A percentile compares a stretch with the other conserved stretches of the same genome.
Evolutionary conservation across 1,140 invertebrate genomes (phyloP).

Genomic region (Ooceraea biroi): DNA sequence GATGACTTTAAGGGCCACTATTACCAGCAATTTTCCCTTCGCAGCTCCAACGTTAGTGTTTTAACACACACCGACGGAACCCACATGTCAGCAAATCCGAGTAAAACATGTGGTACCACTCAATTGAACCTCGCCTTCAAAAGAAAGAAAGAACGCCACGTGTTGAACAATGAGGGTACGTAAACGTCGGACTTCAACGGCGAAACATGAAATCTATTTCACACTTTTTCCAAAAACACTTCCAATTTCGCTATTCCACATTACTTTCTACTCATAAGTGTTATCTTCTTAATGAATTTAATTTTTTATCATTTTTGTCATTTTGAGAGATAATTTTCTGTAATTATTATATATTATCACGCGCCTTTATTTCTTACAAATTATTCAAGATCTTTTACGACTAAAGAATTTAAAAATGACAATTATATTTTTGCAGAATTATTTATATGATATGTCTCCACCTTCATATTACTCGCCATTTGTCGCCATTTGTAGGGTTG

Average conservation of each 20-base stretch:
- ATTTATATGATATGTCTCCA: not conserved
- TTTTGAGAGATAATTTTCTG: not conserved
- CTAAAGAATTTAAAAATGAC: not conserved
- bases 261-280: not conserved
- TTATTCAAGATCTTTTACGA: not conserved
- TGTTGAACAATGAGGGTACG: constrained; percentile 62
- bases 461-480: too few relatives aligned
- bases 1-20: constrained; percentile 65
- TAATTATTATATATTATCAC: not conserved
- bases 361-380: not conserved
- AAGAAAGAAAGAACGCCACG: constrained; percentile 62
- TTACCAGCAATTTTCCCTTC: constrained; percentile 64
- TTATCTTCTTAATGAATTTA: not conserved
- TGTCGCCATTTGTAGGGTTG: not conserved
- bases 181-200: constrained; percentile 52
- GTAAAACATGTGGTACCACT: constrained; percentile 71
- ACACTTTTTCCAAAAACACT: not conserved
- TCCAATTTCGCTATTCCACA: not conserved
- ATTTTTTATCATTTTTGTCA: not conserved
- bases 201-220: constrained; percentile 29
- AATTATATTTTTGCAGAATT: not conserved
- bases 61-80: constrained; percentile 64
- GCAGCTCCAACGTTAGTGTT: constrained; percentile 47
- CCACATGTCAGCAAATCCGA: constrained; percentile 72
- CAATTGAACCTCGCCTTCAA: constrained; percentile 72